Percentiles rank a stretch among this genome's conserved stretches.
phyloP scores from a whole-genome alignment of 2,797 vertebrate genomes.

The Enteromius afrohamiltoni region DNA sequence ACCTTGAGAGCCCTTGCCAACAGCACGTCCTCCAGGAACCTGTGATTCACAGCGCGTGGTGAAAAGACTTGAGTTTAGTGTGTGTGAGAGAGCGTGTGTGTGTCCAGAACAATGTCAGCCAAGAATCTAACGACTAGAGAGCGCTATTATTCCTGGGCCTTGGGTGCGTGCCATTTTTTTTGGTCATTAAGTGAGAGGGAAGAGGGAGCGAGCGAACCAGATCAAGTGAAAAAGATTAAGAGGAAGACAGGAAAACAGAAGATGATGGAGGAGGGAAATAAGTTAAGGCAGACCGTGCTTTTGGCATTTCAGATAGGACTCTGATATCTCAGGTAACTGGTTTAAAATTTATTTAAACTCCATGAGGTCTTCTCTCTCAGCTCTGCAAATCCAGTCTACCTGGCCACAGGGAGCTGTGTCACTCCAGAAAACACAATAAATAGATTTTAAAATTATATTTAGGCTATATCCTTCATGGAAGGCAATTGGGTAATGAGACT shows the following conservation, averaged over 20 bases:
- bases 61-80: constrained; percentile 65
- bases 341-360: constrained; percentile 29
- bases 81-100: constrained; percentile 54
- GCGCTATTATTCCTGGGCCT: constrained; percentile 74
- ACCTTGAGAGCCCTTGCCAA: constrained; percentile 78
- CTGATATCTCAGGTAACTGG: constrained; percentile 4
- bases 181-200: constrained; percentile 53
- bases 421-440: constrained; percentile 32
- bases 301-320: constrained; percentile 37
- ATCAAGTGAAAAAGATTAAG: constrained; percentile 54
- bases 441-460: background rate
- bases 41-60: constrained; percentile 74
- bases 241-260: constrained; percentile 51
- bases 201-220: constrained; percentile 44
- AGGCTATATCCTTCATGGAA: constrained; percentile 10
- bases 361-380: constrained; percentile 1
- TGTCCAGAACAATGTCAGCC: constrained; percentile 77
- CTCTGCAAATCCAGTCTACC: background rate
- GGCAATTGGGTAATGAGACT: constrained; percentile 13
- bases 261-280: constrained; percentile 37
- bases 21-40: constrained; percentile 61
- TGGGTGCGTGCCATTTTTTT: constrained; percentile 73
- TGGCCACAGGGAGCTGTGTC: constrained; percentile 10
- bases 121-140: constrained; percentile 75
- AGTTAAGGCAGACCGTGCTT: constrained; percentile 33